Percentiles rank a stretch among this genome's conserved stretches.
These are phyloP conservation scores for Tyria jacobaeae DNA, from an alignment of 2,888 invertebrate species.

Conservation along the genomic window DNA sequence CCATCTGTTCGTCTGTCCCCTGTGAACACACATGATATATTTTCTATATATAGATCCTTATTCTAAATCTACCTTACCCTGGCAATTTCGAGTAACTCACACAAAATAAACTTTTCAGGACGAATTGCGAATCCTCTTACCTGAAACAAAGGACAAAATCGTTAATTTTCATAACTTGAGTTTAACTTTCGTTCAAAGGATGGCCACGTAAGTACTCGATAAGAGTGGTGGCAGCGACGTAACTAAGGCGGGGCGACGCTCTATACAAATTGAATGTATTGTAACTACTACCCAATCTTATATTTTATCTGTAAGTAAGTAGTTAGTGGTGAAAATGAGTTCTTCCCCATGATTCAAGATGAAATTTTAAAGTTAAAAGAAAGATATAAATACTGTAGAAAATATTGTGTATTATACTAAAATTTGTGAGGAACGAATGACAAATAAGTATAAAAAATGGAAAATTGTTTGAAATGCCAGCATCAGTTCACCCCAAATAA, in stretches of 20 bases:
- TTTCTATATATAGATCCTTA: background rate
- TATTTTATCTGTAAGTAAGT: too few relatives aligned
- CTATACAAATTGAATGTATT: background rate
- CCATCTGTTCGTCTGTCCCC: too few relatives aligned
- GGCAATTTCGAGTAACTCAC: constrained; percentile 16
- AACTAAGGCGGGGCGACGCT: background rate
- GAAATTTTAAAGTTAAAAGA: too few relatives aligned
- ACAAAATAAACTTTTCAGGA: constrained; percentile 29
- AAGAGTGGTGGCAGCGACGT: background rate
- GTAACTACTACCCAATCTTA: background rate
- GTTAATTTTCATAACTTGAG: constrained; percentile 42
- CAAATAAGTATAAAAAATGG: too few relatives aligned
- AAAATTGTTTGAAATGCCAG: too few relatives aligned
- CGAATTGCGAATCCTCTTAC: constrained; percentile 39
- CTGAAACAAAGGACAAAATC: constrained; percentile 43
- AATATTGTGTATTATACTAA: too few relatives aligned
- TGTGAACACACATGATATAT: background rate
- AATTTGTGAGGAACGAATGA: too few relatives aligned
- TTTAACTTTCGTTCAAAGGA: constrained; percentile 25
- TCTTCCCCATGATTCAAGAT: too few relatives aligned
- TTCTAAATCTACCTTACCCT: constrained; percentile 19
- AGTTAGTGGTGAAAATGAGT: too few relatives aligned
- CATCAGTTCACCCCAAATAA: too few relatives aligned
- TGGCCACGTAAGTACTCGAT: too few relatives aligned
- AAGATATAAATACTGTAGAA: too few relatives aligned